A percentile compares a stretch with the other conserved stretches of the same genome.
Conservation (phyloP, 2,888 invertebrate genomes). For the Schizaphis graminum region DNA sequence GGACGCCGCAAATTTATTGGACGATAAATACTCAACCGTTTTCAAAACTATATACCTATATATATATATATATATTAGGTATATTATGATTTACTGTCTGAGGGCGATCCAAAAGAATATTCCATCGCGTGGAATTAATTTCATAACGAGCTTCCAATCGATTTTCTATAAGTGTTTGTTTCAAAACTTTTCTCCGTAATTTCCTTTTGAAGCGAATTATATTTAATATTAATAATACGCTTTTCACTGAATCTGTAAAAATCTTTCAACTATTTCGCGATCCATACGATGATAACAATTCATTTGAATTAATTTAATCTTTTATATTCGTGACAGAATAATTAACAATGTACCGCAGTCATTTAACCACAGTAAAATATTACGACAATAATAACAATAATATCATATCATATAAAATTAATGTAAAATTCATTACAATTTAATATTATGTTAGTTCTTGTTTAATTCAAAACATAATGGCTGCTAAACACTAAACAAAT, state of each 20-base stretch:
- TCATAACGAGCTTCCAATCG: constrained; percentile 24
- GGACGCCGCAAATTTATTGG: neutral
- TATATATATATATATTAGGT: neutral
- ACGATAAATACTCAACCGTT: neutral
- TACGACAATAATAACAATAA: neutral
- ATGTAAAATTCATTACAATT: neutral
- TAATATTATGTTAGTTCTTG: neutral
- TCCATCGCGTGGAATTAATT: constrained; percentile 28
- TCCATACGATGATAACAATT: neutral
- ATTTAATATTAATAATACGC: neutral
- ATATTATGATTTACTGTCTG: constrained; percentile 39
- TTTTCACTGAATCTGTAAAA: neutral
- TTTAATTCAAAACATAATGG: neutral
- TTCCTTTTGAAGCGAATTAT: neutral
- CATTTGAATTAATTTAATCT: constrained; percentile 21
- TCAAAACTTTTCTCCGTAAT: constrained; percentile 1
- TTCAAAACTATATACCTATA: neutral
- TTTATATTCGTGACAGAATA: neutral
- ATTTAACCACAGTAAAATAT: neutral
- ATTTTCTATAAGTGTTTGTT: neutral
- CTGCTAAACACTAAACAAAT: neutral
- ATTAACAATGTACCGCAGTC: constrained; percentile 5
- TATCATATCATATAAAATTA: neutral
- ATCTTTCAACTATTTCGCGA: neutral
- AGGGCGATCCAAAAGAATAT: constrained; percentile 33